Base-by-base conservation (phyloP, 2,888 invertebrate genomes). In the Deilephila elpenor region DNA sequence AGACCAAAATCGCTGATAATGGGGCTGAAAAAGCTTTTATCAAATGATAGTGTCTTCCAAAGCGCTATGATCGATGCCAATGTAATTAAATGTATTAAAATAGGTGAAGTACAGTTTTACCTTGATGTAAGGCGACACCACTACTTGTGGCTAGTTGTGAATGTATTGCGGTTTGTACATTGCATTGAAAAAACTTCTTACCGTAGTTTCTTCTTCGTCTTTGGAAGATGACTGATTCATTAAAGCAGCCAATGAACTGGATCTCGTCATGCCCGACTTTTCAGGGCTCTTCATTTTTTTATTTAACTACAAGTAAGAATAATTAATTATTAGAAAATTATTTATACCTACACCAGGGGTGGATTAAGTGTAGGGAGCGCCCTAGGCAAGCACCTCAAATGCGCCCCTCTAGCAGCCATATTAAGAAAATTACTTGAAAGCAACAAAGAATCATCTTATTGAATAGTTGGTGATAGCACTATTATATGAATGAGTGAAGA, bases 141-240 rank as follows among this genome's bases (percentile, higher is more conserved):
- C 17, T 19, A 19, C 19, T n/a, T 56, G 56, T 56, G 17, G 56
- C n/a, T 56, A 56, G n/a, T 17, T 56, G 19, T 11, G 11, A 3
- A 11, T 44, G 44, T 56, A 56, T 44, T 44, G 44, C 44, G 44
- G 44, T 44, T 44, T 14, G 44, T 44, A 14, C 44, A 14, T 44
- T 14, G 44, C 14, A 11, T 44, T 44, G 14, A 44, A 44, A 14
- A 44, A 17, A 64, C 3, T 61, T 70, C 74, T 82, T 88, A 93
- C 93, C 83, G 93, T 85, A 59, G 89, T 87, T 37, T 91, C 90
- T 0, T 89, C 90, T 71, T 90, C 88, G 6, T 90, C 89, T 81
- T 88, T 90, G 8, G 88, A 86, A 0, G 89, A 81, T 3, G 93
- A 89, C 70, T 91, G 87, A 81, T 91, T 93, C 89, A 93, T 90